These are phyloP conservation scores for Drosophila novamexicana DNA, from an alignment of 1,140 invertebrate species.

Conservation along the genomic window DNA sequence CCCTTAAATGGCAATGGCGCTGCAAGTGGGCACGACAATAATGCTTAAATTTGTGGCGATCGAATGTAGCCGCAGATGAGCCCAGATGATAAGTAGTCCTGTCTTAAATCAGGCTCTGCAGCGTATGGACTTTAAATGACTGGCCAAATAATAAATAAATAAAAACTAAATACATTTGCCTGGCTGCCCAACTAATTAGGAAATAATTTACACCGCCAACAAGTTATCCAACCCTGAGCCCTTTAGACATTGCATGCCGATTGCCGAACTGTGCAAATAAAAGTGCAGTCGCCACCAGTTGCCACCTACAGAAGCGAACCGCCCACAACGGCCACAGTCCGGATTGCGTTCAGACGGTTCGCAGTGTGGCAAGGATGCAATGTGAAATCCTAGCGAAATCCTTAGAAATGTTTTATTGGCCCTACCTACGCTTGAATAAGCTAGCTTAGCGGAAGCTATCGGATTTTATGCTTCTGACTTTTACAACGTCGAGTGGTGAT, in stretches of 20 bases:
- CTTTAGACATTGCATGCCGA: slow-evolving; percentile 51
- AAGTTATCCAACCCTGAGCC: slow-evolving; percentile 58
- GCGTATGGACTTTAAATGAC: slow-evolving; percentile 1
- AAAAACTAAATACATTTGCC: neutral
- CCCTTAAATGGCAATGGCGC: slow-evolving; percentile 18
- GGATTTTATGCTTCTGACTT: slow-evolving; percentile 83
- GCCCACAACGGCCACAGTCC: neutral
- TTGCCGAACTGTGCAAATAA: slow-evolving; percentile 54
- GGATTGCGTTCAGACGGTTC: slow-evolving; percentile 7
- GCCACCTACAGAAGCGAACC: slow-evolving; percentile 11
- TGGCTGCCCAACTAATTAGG: slow-evolving; percentile 62
- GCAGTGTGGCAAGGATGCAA: slow-evolving; percentile 34
- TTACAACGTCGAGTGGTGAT: slow-evolving; percentile 60
- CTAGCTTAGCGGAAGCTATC: slow-evolving; percentile 82
- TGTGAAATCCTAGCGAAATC: slow-evolving; percentile 73
- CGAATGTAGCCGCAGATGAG: slow-evolving; percentile 38
- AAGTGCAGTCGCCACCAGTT: slow-evolving; percentile 51
- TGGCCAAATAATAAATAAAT: neutral
- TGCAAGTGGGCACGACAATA: slow-evolving; percentile 28
- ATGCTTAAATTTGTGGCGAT: slow-evolving; percentile 51
- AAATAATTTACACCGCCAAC: slow-evolving; percentile 70
- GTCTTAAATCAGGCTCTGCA: neutral
- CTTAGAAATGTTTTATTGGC: slow-evolving; percentile 83
- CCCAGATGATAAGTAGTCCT: slow-evolving; percentile 17
- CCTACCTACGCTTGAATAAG: slow-evolving; percentile 81